A percentile compares a stretch with the other conserved stretches of the same genome.
Evolutionary conservation across 2,888 invertebrate species (phyloP).

Genomic region (Aethes cnicana): DNA sequence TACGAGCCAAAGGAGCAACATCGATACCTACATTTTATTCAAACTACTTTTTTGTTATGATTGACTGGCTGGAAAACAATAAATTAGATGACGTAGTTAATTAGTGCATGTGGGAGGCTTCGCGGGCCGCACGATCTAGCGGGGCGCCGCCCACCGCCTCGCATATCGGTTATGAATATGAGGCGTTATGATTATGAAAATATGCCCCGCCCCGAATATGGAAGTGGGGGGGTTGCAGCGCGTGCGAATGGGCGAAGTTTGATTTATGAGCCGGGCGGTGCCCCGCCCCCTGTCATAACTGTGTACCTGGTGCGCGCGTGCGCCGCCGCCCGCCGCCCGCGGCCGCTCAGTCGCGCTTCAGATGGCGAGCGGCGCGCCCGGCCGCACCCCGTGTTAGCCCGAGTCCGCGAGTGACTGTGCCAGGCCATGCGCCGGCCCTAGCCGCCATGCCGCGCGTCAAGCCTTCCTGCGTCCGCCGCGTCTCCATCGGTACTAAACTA

Average conservation of each 20-base stretch:
- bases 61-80: conserved; percentile 58
- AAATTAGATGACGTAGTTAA: conserved; percentile 73
- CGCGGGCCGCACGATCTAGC: conserved; percentile 78
- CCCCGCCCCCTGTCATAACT: conserved; percentile 88
- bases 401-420: conserved; percentile 39
- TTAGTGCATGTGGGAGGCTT: conserved; percentile 79
- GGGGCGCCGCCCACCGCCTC: conserved; percentile 71
- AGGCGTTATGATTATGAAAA: conserved; percentile 83
- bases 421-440: conserved; percentile 75
- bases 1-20: conserved; percentile 16
- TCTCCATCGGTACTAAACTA: conserved; percentile 78
- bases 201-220: conserved; percentile 83
- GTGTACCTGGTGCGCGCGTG: conserved; percentile 84
- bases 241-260: conserved; percentile 85
- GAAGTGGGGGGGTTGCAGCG: conserved; percentile 84
- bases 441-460: conserved; percentile 78
- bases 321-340: conserved; percentile 57
- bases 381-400: conserved; percentile 58
- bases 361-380: conserved; percentile 80
- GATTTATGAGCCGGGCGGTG: conserved; percentile 85
- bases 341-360: conserved; percentile 80
- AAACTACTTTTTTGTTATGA: conserved; percentile 27
- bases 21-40: conserved; percentile 16
- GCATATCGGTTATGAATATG: conserved; percentile 82
- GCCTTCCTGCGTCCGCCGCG: conserved; percentile 80